Percentiles rank a stretch among this genome's conserved stretches.
Evolutionary conservation across 2,888 invertebrate species (phyloP).

Genomic region (Chrysomela aeneicollis): DNA sequence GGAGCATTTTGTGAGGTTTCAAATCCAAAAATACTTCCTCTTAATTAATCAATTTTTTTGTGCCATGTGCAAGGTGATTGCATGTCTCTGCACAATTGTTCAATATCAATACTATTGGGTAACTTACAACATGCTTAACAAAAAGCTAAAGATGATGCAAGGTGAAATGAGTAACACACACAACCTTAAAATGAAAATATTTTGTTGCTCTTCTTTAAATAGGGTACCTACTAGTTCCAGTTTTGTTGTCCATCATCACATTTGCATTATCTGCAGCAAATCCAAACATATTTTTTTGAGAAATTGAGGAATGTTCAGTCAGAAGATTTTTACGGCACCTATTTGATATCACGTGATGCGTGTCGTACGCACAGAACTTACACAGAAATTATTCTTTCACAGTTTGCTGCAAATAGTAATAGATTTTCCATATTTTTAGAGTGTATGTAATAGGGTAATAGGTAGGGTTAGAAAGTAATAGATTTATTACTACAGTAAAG

Average conservation of each 20-base stretch:
- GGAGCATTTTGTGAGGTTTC: conserved; percentile 13
- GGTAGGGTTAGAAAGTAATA: conserved; percentile 1
- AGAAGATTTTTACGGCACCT: conserved; percentile 12
- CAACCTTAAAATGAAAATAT: conserved; percentile 19
- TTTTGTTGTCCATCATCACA: conserved; percentile 16
- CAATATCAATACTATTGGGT: conserved; percentile 10
- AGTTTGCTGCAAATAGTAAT: conserved; percentile 1
- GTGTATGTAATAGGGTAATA: conserved; percentile 12
- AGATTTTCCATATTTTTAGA: conserved; percentile 2
- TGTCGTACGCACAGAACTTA: too few species aligned
- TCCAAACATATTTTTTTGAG: conserved; percentile 7
- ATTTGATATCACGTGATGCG: not conserved
- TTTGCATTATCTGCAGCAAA: conserved; percentile 10
- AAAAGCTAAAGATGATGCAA: conserved; percentile 19
- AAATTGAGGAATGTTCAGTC: not conserved
- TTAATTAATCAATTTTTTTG: too few species aligned
- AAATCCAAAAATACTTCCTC: conserved; percentile 10
- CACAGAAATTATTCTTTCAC: too few species aligned
- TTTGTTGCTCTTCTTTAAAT: conserved; percentile 12
- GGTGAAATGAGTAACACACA: conserved; percentile 12
- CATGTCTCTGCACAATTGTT: too few species aligned
- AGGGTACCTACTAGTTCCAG: conserved; percentile 2
- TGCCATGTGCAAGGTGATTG: too few species aligned
- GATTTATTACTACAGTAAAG: conserved; percentile 11
- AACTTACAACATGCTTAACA: conserved; percentile 10